Base-by-base conservation (phyloP, 2,797 vertebrate genomes). In the Ataeniobius toweri region DNA sequence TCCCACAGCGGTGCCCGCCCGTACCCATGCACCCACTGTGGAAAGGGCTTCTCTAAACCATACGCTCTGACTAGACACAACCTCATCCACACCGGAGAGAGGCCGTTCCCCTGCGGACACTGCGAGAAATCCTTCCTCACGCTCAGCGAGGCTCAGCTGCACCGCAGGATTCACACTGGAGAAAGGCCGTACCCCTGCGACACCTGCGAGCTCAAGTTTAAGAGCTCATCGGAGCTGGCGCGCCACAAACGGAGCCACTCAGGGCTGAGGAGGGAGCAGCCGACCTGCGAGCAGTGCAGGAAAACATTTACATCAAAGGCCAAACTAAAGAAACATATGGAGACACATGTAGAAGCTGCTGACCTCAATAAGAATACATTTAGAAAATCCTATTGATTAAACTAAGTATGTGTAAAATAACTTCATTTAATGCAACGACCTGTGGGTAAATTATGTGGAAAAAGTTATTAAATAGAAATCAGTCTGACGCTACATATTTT, bases 61-160 rank as follows among this genome's bases (percentile, higher is more conserved):
- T 96, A 96, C 44, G 96, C 97, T 0, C 91, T 98, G 41, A 96
- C 94, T 84, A 92, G 96, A 31, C 97, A 98, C 93, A 95, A 96
- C 65, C 94, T 96, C 79, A 97, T 96, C 3, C 97, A 98, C 94
- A 97, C 96, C 0, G 96, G 96, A 0, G 97, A 98, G 89, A 87
- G 96, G 61, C 97, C 96, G 0, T 97, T 96, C 82, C 90, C 95
- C 24, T 98, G 97, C 55, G 87, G 91, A 0, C 94, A 96, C 87
- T 97, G 97, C 53, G 94, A 95, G 44, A 97, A 97, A 86, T 93
- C 95, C 1, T 97, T 98, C 88, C 95, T 97, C 2, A 96, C 96
- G 2, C 94, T 95, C n/a, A 91, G 93, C 0, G 97, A 97, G 77
- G 95, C 96, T 8, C 94, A 96, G 77, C 94, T 96, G 79, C 97